Evolutionary conservation across 2,888 invertebrate species (phyloP), one percentile per base, ranked within the genome.

Genomic region (Smittia aterrima): DNA sequence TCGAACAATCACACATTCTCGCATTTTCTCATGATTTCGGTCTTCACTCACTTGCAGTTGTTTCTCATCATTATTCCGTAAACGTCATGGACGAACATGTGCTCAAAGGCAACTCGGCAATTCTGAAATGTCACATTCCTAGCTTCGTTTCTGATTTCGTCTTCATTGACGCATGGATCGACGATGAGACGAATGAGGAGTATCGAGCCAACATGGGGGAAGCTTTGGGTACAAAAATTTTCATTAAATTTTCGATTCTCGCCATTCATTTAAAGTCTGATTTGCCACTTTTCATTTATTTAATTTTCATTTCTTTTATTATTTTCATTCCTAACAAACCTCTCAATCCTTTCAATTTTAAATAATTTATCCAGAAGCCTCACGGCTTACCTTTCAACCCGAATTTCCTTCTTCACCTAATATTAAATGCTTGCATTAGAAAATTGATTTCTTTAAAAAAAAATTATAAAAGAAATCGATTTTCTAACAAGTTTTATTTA

Each of bases 61-160:
- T 95, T 80, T 90, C 92, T 80, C 95, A 95, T 88, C 88, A 89
- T 78, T 95, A 94, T 85, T 90, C 90, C 81, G 91, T 93, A 79
- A 94, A 94, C 87, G 90, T 95, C 80, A 92, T 94, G 92, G 94
- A 94, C 83, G 94, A 95, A 85, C 93, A 94, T 84, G 93, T 95
- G 78, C 87, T 95, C 79, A 89, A 91, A 82, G 94, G 94, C 80
- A 95, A 95, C 85, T 91, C 93, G 79, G 95, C 93, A 79, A 91
- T 95, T 83, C 86, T 95, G 82, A 94, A 95, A 88, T 95, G 95
- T 86, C 93, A 93, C 85, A 93, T 95, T 83, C 94, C 95, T 79
- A 93, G 93, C 85, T 95, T 95, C 86, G 93, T 95, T 78, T 92
- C 93, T 80, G 95, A 95, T 85, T 95, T 92, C 84, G 93, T 95